Base-by-base conservation (phyloP, 2,797 vertebrate species). In the Mionectes olivaceus region DNA sequence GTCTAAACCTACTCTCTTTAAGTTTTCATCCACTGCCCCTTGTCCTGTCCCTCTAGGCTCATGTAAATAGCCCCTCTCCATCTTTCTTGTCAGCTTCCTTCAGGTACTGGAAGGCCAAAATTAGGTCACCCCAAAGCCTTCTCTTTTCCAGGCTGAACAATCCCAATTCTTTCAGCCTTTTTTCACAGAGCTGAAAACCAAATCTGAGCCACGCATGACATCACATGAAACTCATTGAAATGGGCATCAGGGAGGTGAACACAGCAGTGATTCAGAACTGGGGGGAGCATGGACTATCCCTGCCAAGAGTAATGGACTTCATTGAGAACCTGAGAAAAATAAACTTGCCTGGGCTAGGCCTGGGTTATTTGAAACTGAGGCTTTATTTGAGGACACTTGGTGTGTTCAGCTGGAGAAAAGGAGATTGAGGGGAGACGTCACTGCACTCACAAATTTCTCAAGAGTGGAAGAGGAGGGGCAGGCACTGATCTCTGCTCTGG, bases 211-310 rank as follows among this genome's bases (percentile, higher is more conserved):
- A 18, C 1, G 2, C 1, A 4, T 37, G 61, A 37, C 24, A 32
- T 12, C 8, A 19, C 30, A 9, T 7, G 69, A 47, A 49, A 3
- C 44, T 25, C n/a, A 3, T 0, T 2, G 47, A 11, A 32, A n/a
- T 5, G 61, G 19, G 22, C 13, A 7, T 13, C 2, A 21, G 44
- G 57, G 47, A 56, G 30, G 11, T 13, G 71, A 47, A 2, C 3
- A 8, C 30, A 68, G 68, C 0, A 0, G 9, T 5, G 32, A 5
- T 19, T 13, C 49, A 64, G 61, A 25, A 4, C 49, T 17, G 17
- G 3, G 33, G 44, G 67, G 14, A 13, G 7, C 2, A 5, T 2
- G 33, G 39, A 52, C 12, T 9, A 3, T 22, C 39, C 33, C 60
- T 75, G 46, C 27, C 57, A 50, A 68, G 55, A 33, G 12, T 32